These are phyloP conservation scores for Polyploca ridens DNA, from an alignment of 2,888 invertebrate species.

Conservation along the genomic window DNA sequence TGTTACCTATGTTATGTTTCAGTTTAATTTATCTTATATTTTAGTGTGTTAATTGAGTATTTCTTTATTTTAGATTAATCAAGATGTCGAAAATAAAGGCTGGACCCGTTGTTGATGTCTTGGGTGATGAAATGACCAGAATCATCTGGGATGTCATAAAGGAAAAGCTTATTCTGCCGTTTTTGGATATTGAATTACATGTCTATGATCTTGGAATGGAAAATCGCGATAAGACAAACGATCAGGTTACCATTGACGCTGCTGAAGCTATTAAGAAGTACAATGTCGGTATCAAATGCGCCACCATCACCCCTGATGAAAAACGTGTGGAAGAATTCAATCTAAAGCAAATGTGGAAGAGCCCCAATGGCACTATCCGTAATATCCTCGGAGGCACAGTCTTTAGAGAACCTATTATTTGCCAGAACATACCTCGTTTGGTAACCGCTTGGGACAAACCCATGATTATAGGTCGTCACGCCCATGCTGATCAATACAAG, in stretches of 20 bases:
- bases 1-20: too few relatives aligned
- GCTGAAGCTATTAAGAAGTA: slow-evolving; percentile 98
- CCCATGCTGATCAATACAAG: slow-evolving; percentile 98
- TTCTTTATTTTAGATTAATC: slow-evolving; percentile 42
- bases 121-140: slow-evolving; percentile 98
- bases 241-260: slow-evolving; percentile 98
- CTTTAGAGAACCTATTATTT: slow-evolving; percentile 94
- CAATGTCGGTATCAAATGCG: slow-evolving; percentile 99
- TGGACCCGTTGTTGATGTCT: slow-evolving; percentile 95
- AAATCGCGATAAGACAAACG: slow-evolving; percentile 96
- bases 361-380: slow-evolving; percentile 94
- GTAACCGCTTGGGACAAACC: slow-evolving; percentile 98
- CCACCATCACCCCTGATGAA: slow-evolving; percentile 99
- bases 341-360: slow-evolving; percentile 95
- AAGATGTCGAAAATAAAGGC: slow-evolving; percentile 88
- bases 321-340: slow-evolving; percentile 96
- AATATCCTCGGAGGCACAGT: slow-evolving; percentile 94
- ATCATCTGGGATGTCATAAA: slow-evolving; percentile 99
- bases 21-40: too few relatives aligned
- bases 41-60: slow-evolving; percentile 1
- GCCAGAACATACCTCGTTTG: slow-evolving; percentile 97
- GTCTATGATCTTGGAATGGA: slow-evolving; percentile 98
- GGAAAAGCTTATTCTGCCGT: slow-evolving; percentile 97
- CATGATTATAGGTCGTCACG: slow-evolving; percentile 99
- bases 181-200: slow-evolving; percentile 97